Conservation (phyloP, 1,140 invertebrate genomes). For the Trichonephila inaurata region DNA sequence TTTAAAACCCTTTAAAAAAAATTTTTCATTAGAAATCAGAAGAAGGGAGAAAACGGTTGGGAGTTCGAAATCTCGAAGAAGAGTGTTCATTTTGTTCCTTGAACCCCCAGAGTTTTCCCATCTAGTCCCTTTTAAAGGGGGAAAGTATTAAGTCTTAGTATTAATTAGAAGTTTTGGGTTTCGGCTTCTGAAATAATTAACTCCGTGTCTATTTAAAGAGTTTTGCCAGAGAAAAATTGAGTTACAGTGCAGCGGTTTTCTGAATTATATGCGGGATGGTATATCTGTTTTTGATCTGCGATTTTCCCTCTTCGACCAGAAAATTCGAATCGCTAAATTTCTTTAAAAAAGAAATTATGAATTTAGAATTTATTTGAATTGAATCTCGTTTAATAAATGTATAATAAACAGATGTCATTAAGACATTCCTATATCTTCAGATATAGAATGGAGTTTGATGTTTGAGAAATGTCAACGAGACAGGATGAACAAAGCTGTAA, state of each 20-base stretch:
- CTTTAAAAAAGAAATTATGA: background rate
- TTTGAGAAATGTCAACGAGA: too few relatives aligned
- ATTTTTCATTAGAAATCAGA: conserved; percentile 2
- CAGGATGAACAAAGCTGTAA: too few relatives aligned
- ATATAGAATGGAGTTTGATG: too few relatives aligned
- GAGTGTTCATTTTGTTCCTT: background rate
- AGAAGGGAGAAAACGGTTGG: background rate
- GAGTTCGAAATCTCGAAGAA: background rate
- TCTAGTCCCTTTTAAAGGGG: background rate
- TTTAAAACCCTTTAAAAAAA: background rate
- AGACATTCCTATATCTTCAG: too few relatives aligned
- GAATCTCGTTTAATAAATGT: too few relatives aligned
- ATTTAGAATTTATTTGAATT: too few relatives aligned
- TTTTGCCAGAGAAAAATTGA: conserved; percentile 37
- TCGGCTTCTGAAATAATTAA: conserved; percentile 69
- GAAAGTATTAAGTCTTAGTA: conserved; percentile 72
- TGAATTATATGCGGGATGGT: background rate
- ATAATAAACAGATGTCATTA: too few relatives aligned
- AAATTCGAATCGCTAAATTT: background rate
- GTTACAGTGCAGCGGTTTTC: conserved; percentile 45
- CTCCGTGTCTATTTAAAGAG: conserved; percentile 51
- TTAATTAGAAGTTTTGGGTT: conserved; percentile 66
- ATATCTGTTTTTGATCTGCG: conserved; percentile 29
- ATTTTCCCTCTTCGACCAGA: background rate
- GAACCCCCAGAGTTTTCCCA: conserved; percentile 23